Base-by-base conservation (phyloP, 2,888 invertebrate species). In the Diaperis boleti region DNA sequence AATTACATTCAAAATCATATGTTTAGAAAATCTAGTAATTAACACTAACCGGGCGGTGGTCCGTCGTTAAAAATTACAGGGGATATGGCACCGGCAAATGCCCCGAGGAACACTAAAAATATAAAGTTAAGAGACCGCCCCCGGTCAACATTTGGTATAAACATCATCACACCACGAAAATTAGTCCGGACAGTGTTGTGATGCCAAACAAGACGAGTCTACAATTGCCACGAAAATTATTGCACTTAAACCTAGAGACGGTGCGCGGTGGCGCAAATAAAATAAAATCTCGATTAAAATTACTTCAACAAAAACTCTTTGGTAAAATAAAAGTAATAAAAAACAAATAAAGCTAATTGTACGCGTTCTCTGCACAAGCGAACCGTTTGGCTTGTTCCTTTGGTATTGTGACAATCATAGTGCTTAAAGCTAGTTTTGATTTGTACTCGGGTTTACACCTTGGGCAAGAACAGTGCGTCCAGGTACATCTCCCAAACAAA, bases 301-400 rank as follows among this genome's bases (percentile, higher is more conserved):
- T 22, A 56, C 22, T 44, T 47, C 47, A 64, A 64, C 59, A 52
- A 64, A 63, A 50, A 59, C 26, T 64, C 64, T 64, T 64, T 64
- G 64, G 64, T 63, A 37, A 20, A 44, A 5, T 13, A 29, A 45
- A 45, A 18, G 8, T 45, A 45, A 45, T 18, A 49, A 45, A 44
- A 44, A 44, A 42, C n/a, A 55, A n/a, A 37, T 56, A 45, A 59
- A 59, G 49, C 59, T 59, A 59, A 42, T 35, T 37, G 52, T 52
- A 52, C 35, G 26, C 37, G 17, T 14, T 8, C 20, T 22, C 26
- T 45, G 45, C 45, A 14, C 15, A 45, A 26, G 45, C 29, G 13
- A 50, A 50, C 29, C 55, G 37, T 50, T 49, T 59, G 52, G 52
- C 26, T 39, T 26, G 1, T 39, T 33, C 41, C 45, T 60, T 60